phyloP scores from a whole-genome alignment of 2,113 vertebrate species.

The Panthera tigris region DNA sequence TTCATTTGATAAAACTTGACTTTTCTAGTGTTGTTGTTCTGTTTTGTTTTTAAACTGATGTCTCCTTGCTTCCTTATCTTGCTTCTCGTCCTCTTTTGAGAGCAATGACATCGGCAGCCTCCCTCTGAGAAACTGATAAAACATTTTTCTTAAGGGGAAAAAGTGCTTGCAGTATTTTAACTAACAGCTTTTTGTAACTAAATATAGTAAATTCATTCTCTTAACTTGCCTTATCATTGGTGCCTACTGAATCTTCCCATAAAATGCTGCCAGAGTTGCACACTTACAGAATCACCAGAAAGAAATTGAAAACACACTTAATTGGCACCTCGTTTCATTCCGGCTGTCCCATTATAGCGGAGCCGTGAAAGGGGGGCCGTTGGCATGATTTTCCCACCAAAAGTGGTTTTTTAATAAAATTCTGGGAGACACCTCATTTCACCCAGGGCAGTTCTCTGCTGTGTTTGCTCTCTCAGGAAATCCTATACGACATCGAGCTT shows the following conservation, averaged over 20 bases:
- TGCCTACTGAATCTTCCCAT: neutral
- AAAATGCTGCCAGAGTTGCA: neutral
- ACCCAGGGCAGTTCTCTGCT: conserved; percentile 8
- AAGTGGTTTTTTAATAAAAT: conserved; percentile 48
- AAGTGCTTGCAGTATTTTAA: neutral
- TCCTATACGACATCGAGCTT: neutral
- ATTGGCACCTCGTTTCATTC: neutral
- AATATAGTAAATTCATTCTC: neutral
- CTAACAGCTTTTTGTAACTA: conserved; percentile 45
- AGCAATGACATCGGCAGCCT: neutral
- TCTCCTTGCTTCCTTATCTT: neutral
- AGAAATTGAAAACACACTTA: neutral
- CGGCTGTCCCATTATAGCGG: neutral
- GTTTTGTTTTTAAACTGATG: neutral
- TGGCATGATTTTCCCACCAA: neutral
- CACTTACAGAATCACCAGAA: conserved; percentile 38
- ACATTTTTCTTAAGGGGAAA: conserved; percentile 6
- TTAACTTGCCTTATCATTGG: neutral
- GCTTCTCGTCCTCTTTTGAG: neutral
- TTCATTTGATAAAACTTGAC: conserved; percentile 14
- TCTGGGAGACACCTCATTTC: conserved; percentile 37
- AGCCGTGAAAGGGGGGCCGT: neutral
- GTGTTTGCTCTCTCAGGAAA: conserved; percentile 67
- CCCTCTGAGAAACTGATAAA: conserved; percentile 1
- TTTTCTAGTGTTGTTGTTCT: neutral